These are phyloP conservation scores for Loxodonta africana DNA, from an alignment of 2,113 vertebrate genomes.

Conservation along the genomic window DNA sequence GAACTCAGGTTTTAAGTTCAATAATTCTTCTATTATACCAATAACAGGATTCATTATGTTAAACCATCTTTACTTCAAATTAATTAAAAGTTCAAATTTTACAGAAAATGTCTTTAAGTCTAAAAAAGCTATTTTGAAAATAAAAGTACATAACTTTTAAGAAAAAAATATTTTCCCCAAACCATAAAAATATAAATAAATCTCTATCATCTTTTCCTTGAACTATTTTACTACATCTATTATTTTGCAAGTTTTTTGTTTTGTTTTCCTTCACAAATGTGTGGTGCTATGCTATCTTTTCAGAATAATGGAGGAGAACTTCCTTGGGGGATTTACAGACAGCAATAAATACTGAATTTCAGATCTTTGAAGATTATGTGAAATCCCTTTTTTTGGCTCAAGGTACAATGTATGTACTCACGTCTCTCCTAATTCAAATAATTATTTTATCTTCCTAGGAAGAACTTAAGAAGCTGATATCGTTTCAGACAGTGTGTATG, in stretches of 20 bases:
- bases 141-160: neutral
- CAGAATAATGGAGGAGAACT: neutral
- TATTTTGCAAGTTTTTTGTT: neutral
- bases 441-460: neutral
- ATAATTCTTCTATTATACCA: neutral
- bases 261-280: neutral
- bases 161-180: neutral
- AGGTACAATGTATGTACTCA: neutral
- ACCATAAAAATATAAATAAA: neutral
- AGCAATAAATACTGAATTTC: constrained; percentile 45
- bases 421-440: neutral
- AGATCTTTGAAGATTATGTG: neutral
- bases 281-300: neutral
- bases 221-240: neutral
- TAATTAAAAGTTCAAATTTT: neutral
- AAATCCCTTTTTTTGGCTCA: neutral
- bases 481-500: neutral
- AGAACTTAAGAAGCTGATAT: neutral
- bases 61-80: neutral
- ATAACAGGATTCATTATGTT: neutral
- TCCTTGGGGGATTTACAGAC: neutral
- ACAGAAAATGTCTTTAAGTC: neutral
- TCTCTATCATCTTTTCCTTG: neutral
- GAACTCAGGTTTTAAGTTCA: neutral
- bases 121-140: neutral